Conservation (phyloP, 2,888 invertebrate species). For the Cheilosia pagana region DNA sequence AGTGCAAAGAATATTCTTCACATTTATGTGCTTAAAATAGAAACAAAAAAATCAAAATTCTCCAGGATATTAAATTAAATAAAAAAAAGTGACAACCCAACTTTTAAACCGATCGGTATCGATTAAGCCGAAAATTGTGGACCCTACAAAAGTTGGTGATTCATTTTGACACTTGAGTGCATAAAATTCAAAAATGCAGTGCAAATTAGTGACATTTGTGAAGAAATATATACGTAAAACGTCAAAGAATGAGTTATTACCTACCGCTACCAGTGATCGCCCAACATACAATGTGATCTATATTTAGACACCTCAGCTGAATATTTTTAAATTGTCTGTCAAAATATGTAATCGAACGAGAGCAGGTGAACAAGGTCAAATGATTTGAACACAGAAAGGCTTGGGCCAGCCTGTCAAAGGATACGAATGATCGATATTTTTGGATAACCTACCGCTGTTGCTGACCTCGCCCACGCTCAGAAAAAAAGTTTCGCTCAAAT, state of each 20-base stretch:
- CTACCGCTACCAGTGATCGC: background rate
- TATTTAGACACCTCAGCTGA: slow-evolving; percentile 33
- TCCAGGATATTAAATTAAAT: slow-evolving; percentile 24
- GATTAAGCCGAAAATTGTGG: background rate
- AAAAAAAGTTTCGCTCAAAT: slow-evolving; percentile 18
- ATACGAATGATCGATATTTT: slow-evolving; percentile 20
- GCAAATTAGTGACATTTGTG: slow-evolving; percentile 33
- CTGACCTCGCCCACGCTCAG: slow-evolving; percentile 57
- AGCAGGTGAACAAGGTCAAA: slow-evolving; percentile 58
- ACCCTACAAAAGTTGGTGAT: background rate
- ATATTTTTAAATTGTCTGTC: slow-evolving; percentile 17
- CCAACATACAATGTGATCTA: slow-evolving; percentile 26
- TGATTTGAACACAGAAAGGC: slow-evolving; percentile 20
- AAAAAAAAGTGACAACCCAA: background rate
- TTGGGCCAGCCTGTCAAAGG: background rate
- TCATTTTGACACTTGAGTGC: slow-evolving; percentile 32
- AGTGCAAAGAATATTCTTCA: slow-evolving; percentile 24
- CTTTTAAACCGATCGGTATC: slow-evolving; percentile 23
- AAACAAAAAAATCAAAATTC: background rate
- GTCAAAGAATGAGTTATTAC: background rate
- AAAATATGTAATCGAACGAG: slow-evolving; percentile 27
- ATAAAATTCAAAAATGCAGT: slow-evolving; percentile 30
- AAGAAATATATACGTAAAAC: background rate
- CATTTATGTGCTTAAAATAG: slow-evolving; percentile 6
- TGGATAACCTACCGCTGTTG: slow-evolving; percentile 38